Evolutionary conservation across 1,140 invertebrate species (phyloP).

Genomic region (Brachionus calyciflorus): DNA sequence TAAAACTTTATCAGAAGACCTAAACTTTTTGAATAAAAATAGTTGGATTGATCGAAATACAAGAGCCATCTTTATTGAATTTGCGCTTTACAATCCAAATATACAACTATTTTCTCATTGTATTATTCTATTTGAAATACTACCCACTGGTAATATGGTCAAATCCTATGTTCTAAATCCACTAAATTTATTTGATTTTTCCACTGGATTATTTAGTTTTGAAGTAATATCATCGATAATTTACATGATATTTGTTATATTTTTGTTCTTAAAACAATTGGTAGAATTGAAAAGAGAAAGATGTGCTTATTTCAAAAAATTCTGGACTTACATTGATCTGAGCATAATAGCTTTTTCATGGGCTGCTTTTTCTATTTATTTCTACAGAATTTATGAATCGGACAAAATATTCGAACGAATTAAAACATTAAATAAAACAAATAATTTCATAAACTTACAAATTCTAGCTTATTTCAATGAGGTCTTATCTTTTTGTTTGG

Average conservation of each 20-base stretch:
- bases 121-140: neutral
- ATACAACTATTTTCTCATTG: neutral
- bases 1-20: neutral
- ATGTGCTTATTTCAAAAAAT: constrained; percentile 54
- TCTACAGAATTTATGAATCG: constrained; percentile 58
- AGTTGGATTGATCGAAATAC: constrained; percentile 10
- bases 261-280: constrained; percentile 61
- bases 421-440: constrained; percentile 60
- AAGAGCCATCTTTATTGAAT: constrained; percentile 4
- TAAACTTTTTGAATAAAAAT: neutral
- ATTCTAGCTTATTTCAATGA: constrained; percentile 61
- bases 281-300: constrained; percentile 51
- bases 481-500: constrained; percentile 62
- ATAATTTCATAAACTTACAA: constrained; percentile 63
- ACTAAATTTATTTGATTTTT: neutral
- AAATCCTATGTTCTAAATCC: neutral
- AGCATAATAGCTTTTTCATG: constrained; percentile 59
- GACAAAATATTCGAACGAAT: constrained; percentile 58
- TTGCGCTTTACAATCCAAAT: neutral
- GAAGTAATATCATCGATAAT: neutral
- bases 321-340: constrained; percentile 62
- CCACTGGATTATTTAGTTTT: neutral
- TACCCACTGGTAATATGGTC: neutral
- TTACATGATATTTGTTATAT: constrained; percentile 59
- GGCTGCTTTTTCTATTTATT: constrained; percentile 57